phyloP scores from a whole-genome alignment of 2,797 vertebrate genomes.

The Notamacropus eugenii region DNA sequence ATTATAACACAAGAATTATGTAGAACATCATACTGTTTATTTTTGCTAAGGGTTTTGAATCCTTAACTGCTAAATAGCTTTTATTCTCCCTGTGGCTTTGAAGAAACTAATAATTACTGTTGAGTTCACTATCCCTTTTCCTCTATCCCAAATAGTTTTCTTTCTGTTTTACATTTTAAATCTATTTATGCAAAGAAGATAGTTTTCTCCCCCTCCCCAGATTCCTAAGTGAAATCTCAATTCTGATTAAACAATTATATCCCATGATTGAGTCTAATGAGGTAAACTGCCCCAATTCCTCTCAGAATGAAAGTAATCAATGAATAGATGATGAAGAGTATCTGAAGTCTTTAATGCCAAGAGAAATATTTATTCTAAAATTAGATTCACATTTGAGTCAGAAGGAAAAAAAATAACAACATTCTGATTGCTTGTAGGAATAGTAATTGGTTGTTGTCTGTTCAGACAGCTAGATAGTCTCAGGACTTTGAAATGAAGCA shows the following conservation, averaged over 20 bases:
- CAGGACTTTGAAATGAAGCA: constrained; percentile 11
- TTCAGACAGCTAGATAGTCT: constrained; percentile 13
- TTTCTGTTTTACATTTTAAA: constrained; percentile 55
- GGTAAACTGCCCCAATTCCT: constrained; percentile 28
- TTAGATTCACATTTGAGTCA: constrained; percentile 48
- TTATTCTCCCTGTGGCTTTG: constrained; percentile 22
- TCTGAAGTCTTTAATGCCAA: constrained; percentile 47
- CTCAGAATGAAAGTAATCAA: constrained; percentile 63
- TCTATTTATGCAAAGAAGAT: constrained; percentile 16
- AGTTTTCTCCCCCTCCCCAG: neutral
- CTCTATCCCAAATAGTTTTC: constrained; percentile 23
- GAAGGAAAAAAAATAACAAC: constrained; percentile 49
- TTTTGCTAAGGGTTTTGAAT: constrained; percentile 18
- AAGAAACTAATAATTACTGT: constrained; percentile 55
- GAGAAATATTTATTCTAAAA: constrained; percentile 63
- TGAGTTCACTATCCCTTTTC: constrained; percentile 50
- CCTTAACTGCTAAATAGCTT: constrained; percentile 40
- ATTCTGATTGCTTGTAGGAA: constrained; percentile 37
- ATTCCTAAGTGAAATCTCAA: constrained; percentile 43
- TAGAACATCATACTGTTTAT: constrained; percentile 38
- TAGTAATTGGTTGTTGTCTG: constrained; percentile 42
- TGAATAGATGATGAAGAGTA: constrained; percentile 54
- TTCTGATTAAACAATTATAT: constrained; percentile 58
- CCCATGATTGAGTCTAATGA: constrained; percentile 56
- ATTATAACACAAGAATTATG: neutral